Base-by-base conservation (phyloP, 2,113 vertebrate species). In the Aythya baeri region DNA sequence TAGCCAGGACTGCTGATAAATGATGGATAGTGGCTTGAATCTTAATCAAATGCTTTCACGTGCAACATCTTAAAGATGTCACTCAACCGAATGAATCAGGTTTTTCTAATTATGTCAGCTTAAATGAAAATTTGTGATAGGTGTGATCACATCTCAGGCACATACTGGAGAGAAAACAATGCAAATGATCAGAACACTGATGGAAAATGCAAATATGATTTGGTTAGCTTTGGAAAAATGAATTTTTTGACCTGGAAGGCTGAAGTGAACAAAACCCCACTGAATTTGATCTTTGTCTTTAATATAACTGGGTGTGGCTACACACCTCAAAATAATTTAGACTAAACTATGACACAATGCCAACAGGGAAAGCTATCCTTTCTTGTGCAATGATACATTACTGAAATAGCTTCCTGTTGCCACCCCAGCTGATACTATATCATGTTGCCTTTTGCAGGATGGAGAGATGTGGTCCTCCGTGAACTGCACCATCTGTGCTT, bases 401-500 rank as follows among this genome's bases (percentile, higher is more conserved):
- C 90, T 95, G 86, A 94, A 96, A 94, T 73, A 93, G 62, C 46
- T 94, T 88, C 86, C 76, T 74, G 75, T 63, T 73, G 78, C 96
- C 65, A 85, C 66, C 70, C 89, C 81, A 93, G 76, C 89, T 97
- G 93, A 96, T 93, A 55, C 73, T 77, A 32, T 85, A 91, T 91
- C 88, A 85, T 97, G 86, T 94, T 97, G 44, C 91, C 71, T 97
- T 46, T 82, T 93, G 44, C 86, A 99, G 99, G 99, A 99, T 93
- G 99, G 99, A 82, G 99, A 99, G 98, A 99, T 99, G 98, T 99
- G 99, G 99, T 99, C 99, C 6, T 99, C 99, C 5, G 97, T 98
- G 29, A 99, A 99, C 98, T 99, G 99, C 83, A 98, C 99, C 72
- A 98, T 99, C 88, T 99, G 99, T 87, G 98, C 99, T 79, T 99